Base-by-base conservation (phyloP, 2,888 invertebrate genomes). In the Eristalis intricaria region DNA sequence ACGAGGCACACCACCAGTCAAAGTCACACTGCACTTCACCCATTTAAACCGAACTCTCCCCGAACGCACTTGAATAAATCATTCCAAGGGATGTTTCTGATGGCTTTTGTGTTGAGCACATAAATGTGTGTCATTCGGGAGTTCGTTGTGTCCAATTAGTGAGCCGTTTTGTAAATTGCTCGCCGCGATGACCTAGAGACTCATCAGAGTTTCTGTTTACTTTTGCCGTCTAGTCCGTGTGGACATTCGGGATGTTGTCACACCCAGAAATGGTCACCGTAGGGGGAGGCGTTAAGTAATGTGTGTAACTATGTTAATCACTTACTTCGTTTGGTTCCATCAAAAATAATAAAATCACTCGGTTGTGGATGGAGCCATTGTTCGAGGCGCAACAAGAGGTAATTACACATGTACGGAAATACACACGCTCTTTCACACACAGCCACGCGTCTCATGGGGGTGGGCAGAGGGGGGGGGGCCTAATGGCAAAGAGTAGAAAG, bases 21-120 rank as follows among this genome's bases (percentile, higher is more conserved):
- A 32, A 32, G 32, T 32, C 32, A 10, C 38, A 50, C 4, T 50
- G 66, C 40, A 77, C 60, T 85, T 73, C 68, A 73, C 43, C 71
- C 69, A 69, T 40, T 76, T 63, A 63, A 40, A 29, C 26, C 43
- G 22, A 4, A 38, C 19, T 15, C n/a, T 15, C 5, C 43, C 43
- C 19, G n/a, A 64, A 58, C 76, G 32, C 58, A 43, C 77, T 69
- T 61, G 74, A 77, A 73, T 77, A 81, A 81, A 81, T 78, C 82
- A 70, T 69, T 8, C 19, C 26, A 61, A 63, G 50, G 43, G 64
- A 63, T 35, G 43, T 64, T 63, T 43, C 61, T 65, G 50, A 26
- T 40, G 38, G 29, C 38, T 82, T 73, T 66, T 32, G 63, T 58
- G 84, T 63, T 70, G 43, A 43, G 29, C 40, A 29, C 68, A 77